phyloP scores from a whole-genome alignment of 2,888 invertebrate genomes.

The Perizoma flavofasciatum region DNA sequence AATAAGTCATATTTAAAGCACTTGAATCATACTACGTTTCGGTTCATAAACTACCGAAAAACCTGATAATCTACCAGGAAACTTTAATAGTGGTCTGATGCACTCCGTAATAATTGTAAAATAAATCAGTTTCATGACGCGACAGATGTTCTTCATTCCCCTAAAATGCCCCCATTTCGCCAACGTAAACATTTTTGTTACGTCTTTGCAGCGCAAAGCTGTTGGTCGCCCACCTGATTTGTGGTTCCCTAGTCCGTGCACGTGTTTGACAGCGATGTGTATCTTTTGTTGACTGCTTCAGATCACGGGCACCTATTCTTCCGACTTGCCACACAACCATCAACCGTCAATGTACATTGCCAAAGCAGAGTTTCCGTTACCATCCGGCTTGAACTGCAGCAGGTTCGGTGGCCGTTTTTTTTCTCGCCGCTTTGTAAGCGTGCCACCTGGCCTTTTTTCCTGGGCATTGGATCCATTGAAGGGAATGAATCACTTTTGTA shows the following conservation, averaged over 20 bases:
- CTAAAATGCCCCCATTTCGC: constrained; percentile 36
- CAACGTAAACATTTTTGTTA: constrained; percentile 57
- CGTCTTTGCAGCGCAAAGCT: constrained; percentile 46
- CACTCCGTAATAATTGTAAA: too few species aligned
- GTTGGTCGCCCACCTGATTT: constrained; percentile 67
- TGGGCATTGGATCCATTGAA: constrained; percentile 68
- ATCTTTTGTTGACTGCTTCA: constrained; percentile 64
- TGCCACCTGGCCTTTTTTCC: constrained; percentile 80
- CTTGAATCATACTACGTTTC: not conserved
- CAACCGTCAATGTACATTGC: constrained; percentile 47
- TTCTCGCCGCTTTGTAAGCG: constrained; percentile 65
- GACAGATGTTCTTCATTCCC: constrained; percentile 30
- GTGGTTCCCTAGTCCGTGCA: constrained; percentile 67
- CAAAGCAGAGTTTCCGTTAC: constrained; percentile 52
- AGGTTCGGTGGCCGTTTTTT: constrained; percentile 67
- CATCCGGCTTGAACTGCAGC: constrained; percentile 44
- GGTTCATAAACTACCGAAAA: constrained; percentile 1
- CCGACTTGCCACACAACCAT: constrained; percentile 54
- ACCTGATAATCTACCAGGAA: too few species aligned
- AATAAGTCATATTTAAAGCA: too few species aligned
- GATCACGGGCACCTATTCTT: constrained; percentile 60
- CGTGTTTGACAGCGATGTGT: constrained; percentile 73
- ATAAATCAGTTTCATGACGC: constrained; percentile 4
- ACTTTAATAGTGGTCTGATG: too few species aligned
- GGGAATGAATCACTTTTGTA: constrained; percentile 69